Base-by-base conservation (phyloP, 2,113 vertebrate genomes). In the Prunella himalayana region DNA sequence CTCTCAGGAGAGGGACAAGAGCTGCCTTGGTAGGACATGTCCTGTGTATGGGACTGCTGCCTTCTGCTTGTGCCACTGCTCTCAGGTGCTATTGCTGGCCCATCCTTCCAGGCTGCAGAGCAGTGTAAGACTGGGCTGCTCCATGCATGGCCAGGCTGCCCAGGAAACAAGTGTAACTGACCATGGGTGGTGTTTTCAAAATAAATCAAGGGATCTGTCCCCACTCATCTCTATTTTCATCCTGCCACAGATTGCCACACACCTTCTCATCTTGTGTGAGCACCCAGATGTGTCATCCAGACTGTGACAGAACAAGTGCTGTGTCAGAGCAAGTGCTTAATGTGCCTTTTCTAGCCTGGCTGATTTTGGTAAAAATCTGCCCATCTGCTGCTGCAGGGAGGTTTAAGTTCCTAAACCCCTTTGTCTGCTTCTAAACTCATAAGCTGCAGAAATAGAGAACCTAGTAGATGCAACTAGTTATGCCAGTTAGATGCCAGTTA, bases 41-140 rank as follows among this genome's bases (percentile, higher is more conserved):
- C 75, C 49, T 82, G 0, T 1, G 0, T 42, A 19, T 0, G 1
- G 18, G 41, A 41, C 64, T 0, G 0, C 50, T 92, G 82, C 53
- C 57, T 59, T 41, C 41, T 2, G 6, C 70, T 47, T 64, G 47
- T 54, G 69, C 73, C 5, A 1, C 47, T 81, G 51, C 35, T 45
- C 17, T 24, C 19, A 37, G 30, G 8, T 75, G 39, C 70, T 71
- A 3, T 21, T 71, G 42, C 78, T 64, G 65, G 23, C 11, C 7
- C 10, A 10, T n/a, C 39, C 27, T 59, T 76, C 23, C 50, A 72
- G 66, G 44, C 57, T 88, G 37, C 2, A 3, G 49, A 60, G n/a
- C 19, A 3, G 2, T 41, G 21, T 39, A 51, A 28, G 86, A 61
- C 16, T 66, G 41, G 49, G 13, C 50, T 69, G 37, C 27, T 65